These are phyloP conservation scores for Podarcis cretensis DNA, from an alignment of 2,113 vertebrate genomes.

Conservation along the genomic window DNA sequence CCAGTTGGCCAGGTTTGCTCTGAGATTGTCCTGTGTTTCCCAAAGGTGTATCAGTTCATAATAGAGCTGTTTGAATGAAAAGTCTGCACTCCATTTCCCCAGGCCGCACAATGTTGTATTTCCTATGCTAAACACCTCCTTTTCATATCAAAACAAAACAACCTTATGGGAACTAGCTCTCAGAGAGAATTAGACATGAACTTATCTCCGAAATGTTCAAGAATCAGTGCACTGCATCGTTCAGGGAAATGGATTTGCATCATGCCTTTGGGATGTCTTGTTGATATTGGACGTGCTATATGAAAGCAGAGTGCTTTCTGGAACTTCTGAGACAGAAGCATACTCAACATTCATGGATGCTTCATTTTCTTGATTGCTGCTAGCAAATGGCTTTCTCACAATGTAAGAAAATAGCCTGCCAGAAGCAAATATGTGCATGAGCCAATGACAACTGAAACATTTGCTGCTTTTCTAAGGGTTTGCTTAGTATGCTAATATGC, in stretches of 20 bases:
- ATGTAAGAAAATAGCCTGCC: not conserved
- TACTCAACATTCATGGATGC: not conserved
- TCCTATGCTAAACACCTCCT: not conserved
- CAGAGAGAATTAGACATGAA: not conserved
- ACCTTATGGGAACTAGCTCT: not conserved
- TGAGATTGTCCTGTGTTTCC: not conserved
- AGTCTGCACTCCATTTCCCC: not conserved
- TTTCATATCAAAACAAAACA: not conserved
- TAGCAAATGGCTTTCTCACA: not conserved
- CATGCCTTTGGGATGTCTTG: not conserved
- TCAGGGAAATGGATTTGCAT: not conserved
- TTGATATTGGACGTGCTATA: not conserved
- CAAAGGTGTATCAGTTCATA: not conserved
- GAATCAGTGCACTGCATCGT: not conserved
- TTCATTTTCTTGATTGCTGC: not conserved
- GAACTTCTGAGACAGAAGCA: not conserved
- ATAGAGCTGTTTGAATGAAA: not conserved
- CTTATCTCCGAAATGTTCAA: not conserved
- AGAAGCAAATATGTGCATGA: not conserved
- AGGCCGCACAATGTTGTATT: not conserved
- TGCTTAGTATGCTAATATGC: fast-evolving
- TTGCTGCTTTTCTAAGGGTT: not conserved
- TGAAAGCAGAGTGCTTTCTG: not conserved
- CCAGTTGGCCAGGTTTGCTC: not conserved
- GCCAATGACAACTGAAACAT: not conserved